Conservation (phyloP, 2,797 vertebrate genomes). For the Philypnodon macrostomus region DNA sequence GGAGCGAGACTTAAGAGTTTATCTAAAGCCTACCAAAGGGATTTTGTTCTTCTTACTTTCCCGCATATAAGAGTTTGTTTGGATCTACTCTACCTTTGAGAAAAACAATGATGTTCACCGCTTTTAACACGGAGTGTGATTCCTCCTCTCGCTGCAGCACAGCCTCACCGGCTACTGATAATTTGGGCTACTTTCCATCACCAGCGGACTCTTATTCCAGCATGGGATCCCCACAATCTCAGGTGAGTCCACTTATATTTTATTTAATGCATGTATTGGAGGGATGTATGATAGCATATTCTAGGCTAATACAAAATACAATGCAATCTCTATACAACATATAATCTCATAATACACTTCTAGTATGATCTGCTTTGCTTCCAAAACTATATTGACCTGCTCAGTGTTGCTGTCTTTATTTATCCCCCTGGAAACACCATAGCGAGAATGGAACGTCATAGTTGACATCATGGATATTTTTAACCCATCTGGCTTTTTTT, state of each 20-base stretch:
- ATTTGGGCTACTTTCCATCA: conserved; percentile 84
- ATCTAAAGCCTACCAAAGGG: conserved; percentile 25
- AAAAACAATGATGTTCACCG: conserved; percentile 84
- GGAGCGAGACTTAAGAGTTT: conserved; percentile 11
- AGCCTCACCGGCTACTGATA: conserved; percentile 89
- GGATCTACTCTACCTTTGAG: conserved; percentile 28
- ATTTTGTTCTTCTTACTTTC: conserved; percentile 26
- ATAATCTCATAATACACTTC: too few species aligned
- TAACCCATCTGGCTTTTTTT: conserved; percentile 75
- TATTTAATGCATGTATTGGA: not conserved
- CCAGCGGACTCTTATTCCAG: conserved; percentile 89
- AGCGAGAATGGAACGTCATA: conserved; percentile 82
- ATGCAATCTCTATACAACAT: too few species aligned
- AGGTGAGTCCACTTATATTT: conserved; percentile 75
- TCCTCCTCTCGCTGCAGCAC: conserved; percentile 94
- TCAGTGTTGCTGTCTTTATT: conserved; percentile 39
- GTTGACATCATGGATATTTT: conserved; percentile 89
- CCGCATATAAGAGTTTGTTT: conserved; percentile 12
- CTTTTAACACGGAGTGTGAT: conserved; percentile 87
- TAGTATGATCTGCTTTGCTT: not conserved
- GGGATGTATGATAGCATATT: not conserved
- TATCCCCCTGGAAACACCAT: conserved; percentile 87
- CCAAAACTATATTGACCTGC: conserved; percentile 21
- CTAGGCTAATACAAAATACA: not conserved
- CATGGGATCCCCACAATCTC: conserved; percentile 85